Conservation (phyloP, 1,140 invertebrate genomes). For the Acyrthosiphon pisum region DNA sequence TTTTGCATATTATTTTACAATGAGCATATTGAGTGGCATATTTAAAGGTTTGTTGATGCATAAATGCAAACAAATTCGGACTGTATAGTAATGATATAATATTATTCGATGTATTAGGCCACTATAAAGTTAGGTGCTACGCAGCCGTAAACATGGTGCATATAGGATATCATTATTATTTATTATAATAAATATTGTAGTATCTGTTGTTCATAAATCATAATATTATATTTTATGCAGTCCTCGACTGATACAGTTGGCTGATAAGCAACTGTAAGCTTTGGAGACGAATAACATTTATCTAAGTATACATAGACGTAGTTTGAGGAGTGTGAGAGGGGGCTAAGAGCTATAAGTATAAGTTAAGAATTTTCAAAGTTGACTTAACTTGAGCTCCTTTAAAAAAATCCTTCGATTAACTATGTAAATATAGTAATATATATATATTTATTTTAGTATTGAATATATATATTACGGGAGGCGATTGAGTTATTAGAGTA, state of each 20-base stretch:
- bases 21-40: not conserved
- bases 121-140: not conserved
- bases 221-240: not conserved
- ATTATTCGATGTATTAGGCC: not conserved
- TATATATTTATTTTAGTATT: not conserved
- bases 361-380: not conserved
- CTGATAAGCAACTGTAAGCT: not conserved
- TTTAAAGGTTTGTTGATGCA: not conserved
- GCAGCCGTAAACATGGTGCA: not conserved
- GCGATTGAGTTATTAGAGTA: not conserved
- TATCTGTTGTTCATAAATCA: not conserved
- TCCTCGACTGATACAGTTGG: not conserved
- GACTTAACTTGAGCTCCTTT: not conserved
- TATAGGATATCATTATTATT: not conserved
- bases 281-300: not conserved
- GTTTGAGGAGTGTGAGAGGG: not conserved
- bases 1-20: not conserved
- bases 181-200: not conserved
- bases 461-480: not conserved
- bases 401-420: too few relatives aligned
- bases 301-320: not conserved
- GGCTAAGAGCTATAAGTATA: not conserved
- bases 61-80: not conserved
- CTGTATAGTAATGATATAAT: not conserved
- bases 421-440: too few relatives aligned